Evolutionary conservation across 2,888 invertebrate species (phyloP), one percentile per base, ranked within the genome.

Genomic region (Euclidia mi): DNA sequence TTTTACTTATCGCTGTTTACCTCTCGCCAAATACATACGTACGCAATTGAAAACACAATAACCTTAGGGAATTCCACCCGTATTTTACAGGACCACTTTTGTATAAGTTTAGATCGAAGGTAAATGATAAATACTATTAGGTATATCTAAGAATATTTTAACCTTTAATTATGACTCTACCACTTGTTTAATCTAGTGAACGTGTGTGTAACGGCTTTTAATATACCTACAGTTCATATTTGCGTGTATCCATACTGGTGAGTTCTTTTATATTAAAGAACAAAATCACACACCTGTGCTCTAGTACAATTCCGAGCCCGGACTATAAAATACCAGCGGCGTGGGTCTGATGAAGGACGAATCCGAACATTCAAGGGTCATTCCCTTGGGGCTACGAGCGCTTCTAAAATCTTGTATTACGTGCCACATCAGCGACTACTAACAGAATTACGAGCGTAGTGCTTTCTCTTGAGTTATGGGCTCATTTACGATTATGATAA

Each of bases 371-470:
- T 84, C 82, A 79, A 79, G 85, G 86, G 84, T 84, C 84, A 81
- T 82, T 87, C 88, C 86, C 87, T 52, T 60, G 81, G 83, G 88
- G 79, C 78, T 58, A 55, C 46, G 61, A 65, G 75, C 63, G 81
- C 82, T 78, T 79, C 85, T 87, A 84, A 87, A 87, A 86, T 85
- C 85, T 82, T 80, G 81, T 84, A 84, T 87, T 85, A 90, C 87
- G 85, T 86, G 84, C 84, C 85, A 85, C 87, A 88, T 82, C 85
- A 85, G 81, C 86, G 83, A 79, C 85, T 87, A 82, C 83, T 84
- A 75, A 84, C 83, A 80, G 80, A 85, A 84, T 88, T 88, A 89
- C 85, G 86, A 86, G 78, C 81, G 65, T 74, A 78, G 78, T 77
- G 82, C 82, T 84, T 82, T 83, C 82, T 84, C 81, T 79, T 80